phyloP scores from a whole-genome alignment of 2,888 invertebrate genomes.

The Ophion slaviceki region DNA sequence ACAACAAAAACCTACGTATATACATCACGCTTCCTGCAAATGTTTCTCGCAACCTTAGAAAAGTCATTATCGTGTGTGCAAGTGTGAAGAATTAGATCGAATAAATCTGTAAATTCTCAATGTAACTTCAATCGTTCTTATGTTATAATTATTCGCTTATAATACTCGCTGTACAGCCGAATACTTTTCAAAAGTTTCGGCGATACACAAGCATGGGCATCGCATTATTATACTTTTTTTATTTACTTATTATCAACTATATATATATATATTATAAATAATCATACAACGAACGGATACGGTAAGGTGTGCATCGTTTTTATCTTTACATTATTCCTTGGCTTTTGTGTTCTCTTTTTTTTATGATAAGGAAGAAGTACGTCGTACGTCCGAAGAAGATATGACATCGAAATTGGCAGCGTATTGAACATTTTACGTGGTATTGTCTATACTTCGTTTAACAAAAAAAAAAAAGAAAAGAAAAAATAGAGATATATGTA shows the following conservation, averaged over 20 bases:
- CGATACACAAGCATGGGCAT: constrained; percentile 39
- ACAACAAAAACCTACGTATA: constrained; percentile 14
- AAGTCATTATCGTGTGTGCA: constrained; percentile 48
- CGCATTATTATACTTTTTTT: constrained; percentile 40
- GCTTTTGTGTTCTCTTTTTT: constrained; percentile 10
- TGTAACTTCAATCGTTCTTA: constrained; percentile 32
- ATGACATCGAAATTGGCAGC: constrained; percentile 80
- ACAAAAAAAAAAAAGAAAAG: constrained; percentile 38
- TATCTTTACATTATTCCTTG: constrained; percentile 2
- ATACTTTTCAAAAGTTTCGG: constrained; percentile 49
- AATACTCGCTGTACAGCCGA: constrained; percentile 39
- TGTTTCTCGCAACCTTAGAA: constrained; percentile 50
- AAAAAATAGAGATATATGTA: neutral
- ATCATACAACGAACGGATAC: constrained; percentile 64
- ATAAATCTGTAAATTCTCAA: constrained; percentile 17
- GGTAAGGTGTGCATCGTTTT: constrained; percentile 54
- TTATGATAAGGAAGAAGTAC: constrained; percentile 62
- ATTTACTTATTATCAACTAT: constrained; percentile 10
- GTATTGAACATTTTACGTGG: constrained; percentile 77
- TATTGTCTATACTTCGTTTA: constrained; percentile 74
- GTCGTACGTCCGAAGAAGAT: constrained; percentile 71
- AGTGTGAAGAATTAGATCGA: constrained; percentile 45
- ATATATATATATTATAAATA: constrained; percentile 58
- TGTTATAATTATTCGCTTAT: constrained; percentile 45
- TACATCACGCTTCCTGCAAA: constrained; percentile 27